Percentiles rank a stretch among this genome's conserved stretches.
These are phyloP conservation scores for Drosophila quinaria DNA, from an alignment of 2,888 invertebrate species.

Conservation along the genomic window DNA sequence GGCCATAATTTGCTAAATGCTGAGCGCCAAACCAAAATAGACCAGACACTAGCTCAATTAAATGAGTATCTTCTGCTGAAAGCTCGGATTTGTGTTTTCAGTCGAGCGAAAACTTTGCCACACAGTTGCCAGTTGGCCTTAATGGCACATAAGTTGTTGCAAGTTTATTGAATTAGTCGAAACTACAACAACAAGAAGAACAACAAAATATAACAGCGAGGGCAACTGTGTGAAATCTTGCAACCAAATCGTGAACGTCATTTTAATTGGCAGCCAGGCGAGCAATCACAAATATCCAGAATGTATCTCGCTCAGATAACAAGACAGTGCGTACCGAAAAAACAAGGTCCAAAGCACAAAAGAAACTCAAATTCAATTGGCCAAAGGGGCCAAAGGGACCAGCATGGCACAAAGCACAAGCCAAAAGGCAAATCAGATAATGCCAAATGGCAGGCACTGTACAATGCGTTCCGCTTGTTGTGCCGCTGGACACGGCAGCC, in stretches of 20 bases:
- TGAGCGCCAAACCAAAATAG: slow-evolving; percentile 3
- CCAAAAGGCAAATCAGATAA: slow-evolving; percentile 74
- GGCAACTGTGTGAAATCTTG: slow-evolving; percentile 30
- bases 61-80: slow-evolving; percentile 4
- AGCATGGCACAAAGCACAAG: slow-evolving; percentile 21
- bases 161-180: slow-evolving; percentile 69
- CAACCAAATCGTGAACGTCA: slow-evolving; percentile 58
- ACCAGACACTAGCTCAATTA: slow-evolving; percentile 22
- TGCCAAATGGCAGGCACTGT: slow-evolving; percentile 51
- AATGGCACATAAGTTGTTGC: slow-evolving; percentile 42
- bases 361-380: slow-evolving; percentile 58
- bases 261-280: slow-evolving; percentile 73
- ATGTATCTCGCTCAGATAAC: slow-evolving; percentile 52
- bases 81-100: slow-evolving; percentile 12
- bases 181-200: background rate
- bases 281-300: slow-evolving; percentile 56
- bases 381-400: slow-evolving; percentile 40
- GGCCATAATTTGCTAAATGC: slow-evolving; percentile 54
- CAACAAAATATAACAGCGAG: background rate
- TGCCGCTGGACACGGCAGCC: slow-evolving; percentile 38
- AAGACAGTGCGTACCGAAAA: slow-evolving; percentile 14
- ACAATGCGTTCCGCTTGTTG: slow-evolving; percentile 54
- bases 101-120: slow-evolving; percentile 5
- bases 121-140: slow-evolving; percentile 23
- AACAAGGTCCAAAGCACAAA: slow-evolving; percentile 52